Conservation (phyloP, 2,113 vertebrate genomes). For the Eidolon helvum region DNA sequence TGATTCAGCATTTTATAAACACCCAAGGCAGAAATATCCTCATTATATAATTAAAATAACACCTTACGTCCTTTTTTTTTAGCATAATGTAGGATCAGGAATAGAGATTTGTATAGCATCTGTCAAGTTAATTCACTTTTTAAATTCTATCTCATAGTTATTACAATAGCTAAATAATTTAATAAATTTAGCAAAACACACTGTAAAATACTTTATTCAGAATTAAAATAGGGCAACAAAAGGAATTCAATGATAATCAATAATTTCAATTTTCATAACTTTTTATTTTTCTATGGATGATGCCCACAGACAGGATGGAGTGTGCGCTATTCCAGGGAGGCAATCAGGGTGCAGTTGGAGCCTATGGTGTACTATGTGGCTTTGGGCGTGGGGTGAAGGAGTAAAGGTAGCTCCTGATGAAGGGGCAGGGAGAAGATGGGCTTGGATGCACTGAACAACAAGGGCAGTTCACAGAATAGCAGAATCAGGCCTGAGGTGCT, state of each 20-base stretch:
- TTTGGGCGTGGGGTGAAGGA: fast-evolving
- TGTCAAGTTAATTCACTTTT: neutral
- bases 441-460: neutral
- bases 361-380: neutral
- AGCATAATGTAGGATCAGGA: neutral
- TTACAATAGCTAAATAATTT: neutral
- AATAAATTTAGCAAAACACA: neutral
- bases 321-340: neutral
- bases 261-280: neutral
- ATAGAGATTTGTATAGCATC: neutral
- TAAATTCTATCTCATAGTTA: neutral
- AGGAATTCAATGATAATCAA: neutral
- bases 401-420: neutral
- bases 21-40: neutral
- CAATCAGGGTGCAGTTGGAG: neutral
- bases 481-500: neutral
- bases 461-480: neutral
- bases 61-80: neutral
- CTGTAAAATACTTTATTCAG: neutral
- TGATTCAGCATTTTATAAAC: neutral
- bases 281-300: neutral
- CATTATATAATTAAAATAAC: neutral
- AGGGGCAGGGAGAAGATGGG: too few relatives aligned
- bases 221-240: neutral
- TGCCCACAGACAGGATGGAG: too few relatives aligned